A percentile compares a stretch with the other conserved stretches of the same genome.
Conservation (phyloP, 2,888 invertebrate species). For the Dermolepida albohirtum region DNA sequence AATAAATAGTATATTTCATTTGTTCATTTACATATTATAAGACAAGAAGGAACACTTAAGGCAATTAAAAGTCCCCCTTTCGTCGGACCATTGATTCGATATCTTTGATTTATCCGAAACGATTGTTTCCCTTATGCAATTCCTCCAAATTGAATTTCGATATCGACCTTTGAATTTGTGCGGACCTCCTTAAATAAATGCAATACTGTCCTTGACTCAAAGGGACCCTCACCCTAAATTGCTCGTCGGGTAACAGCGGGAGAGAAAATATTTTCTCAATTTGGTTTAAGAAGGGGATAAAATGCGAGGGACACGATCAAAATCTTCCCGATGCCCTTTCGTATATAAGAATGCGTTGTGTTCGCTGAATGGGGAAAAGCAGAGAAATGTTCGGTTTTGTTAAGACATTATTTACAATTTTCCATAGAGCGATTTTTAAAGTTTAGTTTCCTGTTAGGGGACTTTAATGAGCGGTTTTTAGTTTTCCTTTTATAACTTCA, state of each 20-base stretch:
- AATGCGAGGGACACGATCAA: slow-evolving; percentile 11
- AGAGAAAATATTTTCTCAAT: slow-evolving; percentile 30
- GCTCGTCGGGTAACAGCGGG: slow-evolving; percentile 3
- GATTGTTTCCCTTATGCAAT: slow-evolving; percentile 2
- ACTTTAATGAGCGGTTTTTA: too few relatives aligned
- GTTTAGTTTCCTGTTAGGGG: too few relatives aligned
- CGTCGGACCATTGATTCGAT: background rate
- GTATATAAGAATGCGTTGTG: slow-evolving; percentile 10
- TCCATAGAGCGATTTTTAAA: too few relatives aligned
- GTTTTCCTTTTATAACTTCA: too few relatives aligned
- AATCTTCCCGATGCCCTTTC: slow-evolving; percentile 7
- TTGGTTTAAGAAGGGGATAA: slow-evolving; percentile 22
- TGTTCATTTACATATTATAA: too few relatives aligned
- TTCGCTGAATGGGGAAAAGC: background rate
- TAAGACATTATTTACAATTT: too few relatives aligned
- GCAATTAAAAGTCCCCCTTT: too few relatives aligned
- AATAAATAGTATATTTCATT: too few relatives aligned
- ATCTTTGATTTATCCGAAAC: slow-evolving; percentile 5
- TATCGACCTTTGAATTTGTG: slow-evolving; percentile 13
- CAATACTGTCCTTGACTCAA: slow-evolving; percentile 9
- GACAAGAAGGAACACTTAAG: too few relatives aligned
- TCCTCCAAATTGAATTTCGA: slow-evolving; percentile 29
- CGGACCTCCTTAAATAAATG: slow-evolving; percentile 9
- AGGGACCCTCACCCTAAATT: slow-evolving; percentile 19
- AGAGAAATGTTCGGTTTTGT: too few relatives aligned